A percentile compares a stretch with the other conserved stretches of the same genome.
phyloP scores from a whole-genome alignment of 37 sponge, comb jelly and placozoan species.

The Beroe ovata region DNA sequence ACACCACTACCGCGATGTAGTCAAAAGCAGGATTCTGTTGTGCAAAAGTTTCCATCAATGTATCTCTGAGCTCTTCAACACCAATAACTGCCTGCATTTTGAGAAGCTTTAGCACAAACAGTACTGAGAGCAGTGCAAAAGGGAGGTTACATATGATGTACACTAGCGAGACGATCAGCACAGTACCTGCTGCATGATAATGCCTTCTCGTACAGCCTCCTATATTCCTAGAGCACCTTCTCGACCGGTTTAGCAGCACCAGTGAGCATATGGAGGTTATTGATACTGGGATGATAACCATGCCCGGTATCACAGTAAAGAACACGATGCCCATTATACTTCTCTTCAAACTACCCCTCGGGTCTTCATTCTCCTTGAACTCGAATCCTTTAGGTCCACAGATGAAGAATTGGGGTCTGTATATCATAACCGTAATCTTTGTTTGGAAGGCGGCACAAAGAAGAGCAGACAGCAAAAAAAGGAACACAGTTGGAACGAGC shows the following conservation, averaged over 20 bases:
- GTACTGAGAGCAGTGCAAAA: neutral
- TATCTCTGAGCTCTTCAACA: neutral
- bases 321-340: neutral
- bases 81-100: neutral
- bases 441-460: neutral
- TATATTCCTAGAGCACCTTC: neutral
- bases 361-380: neutral
- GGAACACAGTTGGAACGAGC: neutral
- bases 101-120: neutral
- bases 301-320: neutral
- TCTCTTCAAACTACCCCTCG: neutral
- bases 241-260: neutral
- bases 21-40: neutral
- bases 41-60: neutral
- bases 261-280: neutral
- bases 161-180: neutral
- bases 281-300: conserved; percentile 8
- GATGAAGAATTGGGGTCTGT: conserved; percentile 16
- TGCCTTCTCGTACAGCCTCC: conserved; percentile 13
- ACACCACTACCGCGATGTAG: neutral
- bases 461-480: neutral
- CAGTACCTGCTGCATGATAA: conserved; percentile 5
- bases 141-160: conserved; percentile 44
- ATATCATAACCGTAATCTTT: neutral
- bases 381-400: conserved; percentile 44